These are phyloP conservation scores for Yponomeuta sedellus DNA, from an alignment of 2,888 invertebrate species.

Conservation along the genomic window DNA sequence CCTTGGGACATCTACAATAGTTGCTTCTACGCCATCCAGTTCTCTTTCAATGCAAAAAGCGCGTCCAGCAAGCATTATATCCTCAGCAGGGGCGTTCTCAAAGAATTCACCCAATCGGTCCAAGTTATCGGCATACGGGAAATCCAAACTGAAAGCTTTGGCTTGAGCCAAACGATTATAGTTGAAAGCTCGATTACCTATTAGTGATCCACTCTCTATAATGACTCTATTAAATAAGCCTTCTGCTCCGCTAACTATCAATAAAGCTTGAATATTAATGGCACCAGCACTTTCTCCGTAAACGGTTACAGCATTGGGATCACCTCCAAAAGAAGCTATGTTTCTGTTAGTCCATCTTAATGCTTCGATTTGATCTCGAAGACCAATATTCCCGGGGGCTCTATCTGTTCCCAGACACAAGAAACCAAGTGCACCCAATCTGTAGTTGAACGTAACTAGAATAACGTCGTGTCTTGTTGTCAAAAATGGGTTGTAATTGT, in stretches of 20 bases:
- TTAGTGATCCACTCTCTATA: slow-evolving; percentile 12
- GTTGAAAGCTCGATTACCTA: neutral
- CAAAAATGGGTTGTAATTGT: slow-evolving; percentile 10
- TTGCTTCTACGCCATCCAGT: neutral
- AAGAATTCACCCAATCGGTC: slow-evolving; percentile 12
- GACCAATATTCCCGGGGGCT: slow-evolving; percentile 13
- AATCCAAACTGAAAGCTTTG: slow-evolving; percentile 6
- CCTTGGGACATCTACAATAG: neutral
- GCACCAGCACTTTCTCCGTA: slow-evolving; percentile 14
- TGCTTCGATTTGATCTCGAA: slow-evolving; percentile 9
- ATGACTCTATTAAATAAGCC: slow-evolving; percentile 13
- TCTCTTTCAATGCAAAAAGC: slow-evolving; percentile 8
- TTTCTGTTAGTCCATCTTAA: slow-evolving; percentile 29
- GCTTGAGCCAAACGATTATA: slow-evolving; percentile 8
- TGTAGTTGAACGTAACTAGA: slow-evolving; percentile 15
- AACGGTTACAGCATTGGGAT: slow-evolving; percentile 20
- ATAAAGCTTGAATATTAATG: neutral
- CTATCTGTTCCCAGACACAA: slow-evolving; percentile 14
- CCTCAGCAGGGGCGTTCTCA: neutral
- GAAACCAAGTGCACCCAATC: slow-evolving; percentile 8
- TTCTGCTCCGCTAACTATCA: slow-evolving; percentile 5
- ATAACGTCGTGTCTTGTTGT: slow-evolving; percentile 13
- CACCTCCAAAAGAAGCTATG: slow-evolving; percentile 36
- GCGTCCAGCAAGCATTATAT: neutral
- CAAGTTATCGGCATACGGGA: slow-evolving; percentile 5